phyloP scores from a whole-genome alignment of 2,888 invertebrate genomes.

The Acronicta leporina region DNA sequence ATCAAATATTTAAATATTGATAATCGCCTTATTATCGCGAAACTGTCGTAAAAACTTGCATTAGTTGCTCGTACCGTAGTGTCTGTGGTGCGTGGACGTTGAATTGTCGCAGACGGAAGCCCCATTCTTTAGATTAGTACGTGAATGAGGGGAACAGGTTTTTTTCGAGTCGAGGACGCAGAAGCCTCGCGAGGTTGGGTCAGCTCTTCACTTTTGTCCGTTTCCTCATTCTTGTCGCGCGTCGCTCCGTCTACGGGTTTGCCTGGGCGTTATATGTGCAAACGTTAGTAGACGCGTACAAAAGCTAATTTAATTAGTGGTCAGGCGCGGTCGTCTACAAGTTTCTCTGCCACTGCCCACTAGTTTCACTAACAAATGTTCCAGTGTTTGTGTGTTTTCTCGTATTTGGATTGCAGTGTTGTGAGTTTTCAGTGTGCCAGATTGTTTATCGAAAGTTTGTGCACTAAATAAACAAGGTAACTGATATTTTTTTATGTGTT shows the following conservation, averaged over 20 bases:
- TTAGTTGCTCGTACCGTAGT: slow-evolving; percentile 38
- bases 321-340: slow-evolving; percentile 49
- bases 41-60: slow-evolving; percentile 31
- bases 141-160: slow-evolving; percentile 80
- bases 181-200: slow-evolving; percentile 70
- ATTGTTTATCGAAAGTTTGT: slow-evolving; percentile 50
- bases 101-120: slow-evolving; percentile 70
- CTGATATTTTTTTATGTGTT: slow-evolving; percentile 10
- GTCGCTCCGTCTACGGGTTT: slow-evolving; percentile 60
- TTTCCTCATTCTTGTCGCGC: slow-evolving; percentile 69
- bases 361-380: slow-evolving; percentile 31
- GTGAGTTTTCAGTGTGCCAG: slow-evolving; percentile 54
- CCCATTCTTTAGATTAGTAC: slow-evolving; percentile 78
- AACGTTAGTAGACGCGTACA: slow-evolving; percentile 59
- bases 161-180: slow-evolving; percentile 68
- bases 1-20: slow-evolving; percentile 74
- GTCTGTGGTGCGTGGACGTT: slow-evolving; percentile 51
- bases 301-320: slow-evolving; percentile 75
- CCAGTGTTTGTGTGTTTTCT: slow-evolving; percentile 67
- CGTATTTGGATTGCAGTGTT: slow-evolving; percentile 73
- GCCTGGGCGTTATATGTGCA: slow-evolving; percentile 52
- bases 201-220: slow-evolving; percentile 72
- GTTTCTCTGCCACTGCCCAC: slow-evolving; percentile 34
- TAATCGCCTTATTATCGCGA: slow-evolving; percentile 66
- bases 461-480: slow-evolving; percentile 42